phyloP scores from a whole-genome alignment of 1,140 invertebrate species.

The Cotesia glomerata region DNA sequence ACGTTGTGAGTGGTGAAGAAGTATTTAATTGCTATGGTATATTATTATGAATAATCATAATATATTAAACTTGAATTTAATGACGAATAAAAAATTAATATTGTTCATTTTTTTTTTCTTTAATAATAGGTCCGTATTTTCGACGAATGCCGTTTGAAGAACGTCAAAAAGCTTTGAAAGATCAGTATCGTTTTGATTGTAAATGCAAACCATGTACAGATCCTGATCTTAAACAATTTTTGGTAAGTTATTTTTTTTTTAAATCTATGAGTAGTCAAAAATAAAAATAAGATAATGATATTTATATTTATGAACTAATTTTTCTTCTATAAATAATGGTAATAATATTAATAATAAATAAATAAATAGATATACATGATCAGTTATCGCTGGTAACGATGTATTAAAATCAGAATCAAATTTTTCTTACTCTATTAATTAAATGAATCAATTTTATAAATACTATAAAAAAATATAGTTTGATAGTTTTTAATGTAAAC shows the following conservation, averaged over 20 bases:
- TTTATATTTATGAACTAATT: too few relatives aligned
- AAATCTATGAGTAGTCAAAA: too few relatives aligned
- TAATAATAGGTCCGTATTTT: slow-evolving; percentile 68
- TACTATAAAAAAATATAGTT: too few relatives aligned
- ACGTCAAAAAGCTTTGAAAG: slow-evolving; percentile 67
- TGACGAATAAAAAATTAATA: background rate
- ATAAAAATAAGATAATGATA: too few relatives aligned
- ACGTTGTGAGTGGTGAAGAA: slow-evolving; percentile 67
- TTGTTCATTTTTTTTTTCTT: slow-evolving; percentile 19
- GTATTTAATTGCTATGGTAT: slow-evolving; percentile 78
- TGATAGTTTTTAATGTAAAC: too few relatives aligned
- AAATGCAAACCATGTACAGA: slow-evolving; percentile 68
- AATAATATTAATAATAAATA: too few relatives aligned
- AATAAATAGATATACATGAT: too few relatives aligned
- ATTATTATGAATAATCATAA: slow-evolving; percentile 34
- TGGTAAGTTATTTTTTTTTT: slow-evolving; percentile 50
- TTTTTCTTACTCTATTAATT: too few relatives aligned
- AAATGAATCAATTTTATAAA: too few relatives aligned
- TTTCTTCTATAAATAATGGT: too few relatives aligned
- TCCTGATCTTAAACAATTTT: slow-evolving; percentile 60
- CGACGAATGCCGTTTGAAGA: slow-evolving; percentile 66
- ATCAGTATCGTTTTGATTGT: slow-evolving; percentile 78
- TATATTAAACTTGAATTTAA: background rate
- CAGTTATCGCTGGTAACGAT: too few relatives aligned
- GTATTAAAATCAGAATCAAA: too few relatives aligned